Evolutionary conservation across 1,140 invertebrate species (phyloP).

Genomic region (Macrobrachium nipponense): DNA sequence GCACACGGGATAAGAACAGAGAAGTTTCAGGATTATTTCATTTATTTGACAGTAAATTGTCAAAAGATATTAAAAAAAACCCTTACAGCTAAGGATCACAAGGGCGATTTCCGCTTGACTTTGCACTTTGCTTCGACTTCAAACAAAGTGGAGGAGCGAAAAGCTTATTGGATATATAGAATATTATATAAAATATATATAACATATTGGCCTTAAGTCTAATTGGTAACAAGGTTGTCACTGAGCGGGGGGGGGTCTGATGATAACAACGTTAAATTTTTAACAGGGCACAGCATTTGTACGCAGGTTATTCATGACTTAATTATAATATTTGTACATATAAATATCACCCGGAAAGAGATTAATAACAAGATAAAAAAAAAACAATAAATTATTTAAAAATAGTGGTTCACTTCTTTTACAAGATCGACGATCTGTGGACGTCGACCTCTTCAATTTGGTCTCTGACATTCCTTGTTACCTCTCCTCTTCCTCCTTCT

Average conservation of each 20-base stretch:
- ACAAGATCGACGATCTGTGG: not conserved
- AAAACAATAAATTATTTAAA: too few relatives aligned
- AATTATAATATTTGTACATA: not conserved
- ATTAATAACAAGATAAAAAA: too few relatives aligned
- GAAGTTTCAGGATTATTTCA: too few relatives aligned
- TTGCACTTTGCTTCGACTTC: not conserved
- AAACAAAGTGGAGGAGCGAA: not conserved
- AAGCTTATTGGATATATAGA: not conserved
- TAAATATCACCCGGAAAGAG: too few relatives aligned
- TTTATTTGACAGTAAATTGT: too few relatives aligned
- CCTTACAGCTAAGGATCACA: too few relatives aligned
- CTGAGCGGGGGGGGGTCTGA: not conserved
- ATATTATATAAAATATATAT: constrained; percentile 11
- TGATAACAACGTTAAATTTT: not conserved
- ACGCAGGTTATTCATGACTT: not conserved
- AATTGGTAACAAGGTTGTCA: constrained; percentile 14
- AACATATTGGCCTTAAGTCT: not conserved
- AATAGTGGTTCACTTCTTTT: too few relatives aligned
- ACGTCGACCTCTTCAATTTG: not conserved
- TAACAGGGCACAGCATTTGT: constrained; percentile 17
- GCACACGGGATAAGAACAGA: too few relatives aligned
- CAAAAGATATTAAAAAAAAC: too few relatives aligned
- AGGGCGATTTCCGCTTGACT: not conserved
- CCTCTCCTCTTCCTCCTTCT: not conserved
- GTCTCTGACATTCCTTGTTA: not conserved